Evolutionary conservation across 1,140 invertebrate genomes (phyloP).

Genomic region (Drosophila pseudoananassae): DNA sequence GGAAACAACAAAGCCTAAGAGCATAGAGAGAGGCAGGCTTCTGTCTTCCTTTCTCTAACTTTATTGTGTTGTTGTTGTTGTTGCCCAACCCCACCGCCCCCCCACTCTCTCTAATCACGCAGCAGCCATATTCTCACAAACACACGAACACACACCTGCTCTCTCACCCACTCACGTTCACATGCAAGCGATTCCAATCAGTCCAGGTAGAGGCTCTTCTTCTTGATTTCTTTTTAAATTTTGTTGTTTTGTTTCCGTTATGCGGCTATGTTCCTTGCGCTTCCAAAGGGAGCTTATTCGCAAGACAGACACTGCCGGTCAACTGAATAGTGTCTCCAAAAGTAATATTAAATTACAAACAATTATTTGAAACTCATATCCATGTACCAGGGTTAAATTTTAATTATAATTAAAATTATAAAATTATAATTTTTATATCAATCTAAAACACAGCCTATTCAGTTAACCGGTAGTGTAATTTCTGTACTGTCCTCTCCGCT

Average conservation of each 20-base stretch:
- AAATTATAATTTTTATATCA: no score
- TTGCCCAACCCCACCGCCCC: not conserved
- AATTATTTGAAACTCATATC: not conserved
- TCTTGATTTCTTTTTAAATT: slow-evolving; percentile 8
- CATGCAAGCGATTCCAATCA: slow-evolving; percentile 24
- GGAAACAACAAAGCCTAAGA: slow-evolving; percentile 19
- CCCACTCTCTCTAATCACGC: not conserved
- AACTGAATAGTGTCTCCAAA: not conserved
- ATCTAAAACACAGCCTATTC: not conserved
- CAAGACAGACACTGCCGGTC: slow-evolving; percentile 3
- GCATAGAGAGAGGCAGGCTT: slow-evolving; percentile 4
- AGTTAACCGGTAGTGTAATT: slow-evolving; percentile 2
- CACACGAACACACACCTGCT: slow-evolving; percentile 2
- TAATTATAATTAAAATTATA: not conserved
- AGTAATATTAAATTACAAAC: not conserved
- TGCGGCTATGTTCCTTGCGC: slow-evolving; percentile 17
- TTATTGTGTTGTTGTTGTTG: not conserved
- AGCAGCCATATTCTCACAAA: slow-evolving; percentile 9
- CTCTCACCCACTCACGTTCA: not conserved
- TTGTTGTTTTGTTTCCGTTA: slow-evolving; percentile 15
- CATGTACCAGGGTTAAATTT: not conserved
- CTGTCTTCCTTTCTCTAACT: not conserved
- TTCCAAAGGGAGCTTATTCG: slow-evolving; percentile 9
- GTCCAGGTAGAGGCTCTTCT: slow-evolving; percentile 27
- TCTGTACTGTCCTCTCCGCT: slow-evolving; percentile 1